A percentile compares a stretch with the other conserved stretches of the same genome.
Conservation (phyloP, 37 sponge, comb jelly and placozoan species). For the Bolinopsis microptera region DNA sequence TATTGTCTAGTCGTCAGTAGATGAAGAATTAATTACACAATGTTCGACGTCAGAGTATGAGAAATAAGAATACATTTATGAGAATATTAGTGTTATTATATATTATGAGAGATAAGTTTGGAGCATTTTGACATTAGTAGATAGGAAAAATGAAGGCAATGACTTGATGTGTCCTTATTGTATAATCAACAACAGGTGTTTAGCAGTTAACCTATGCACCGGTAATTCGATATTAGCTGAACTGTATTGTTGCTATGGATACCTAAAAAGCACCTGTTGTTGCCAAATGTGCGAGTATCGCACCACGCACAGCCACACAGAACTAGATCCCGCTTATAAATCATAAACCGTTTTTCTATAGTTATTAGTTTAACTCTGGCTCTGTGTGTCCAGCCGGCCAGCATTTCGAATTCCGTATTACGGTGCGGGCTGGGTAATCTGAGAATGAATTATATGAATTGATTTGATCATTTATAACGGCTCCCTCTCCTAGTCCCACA, state of each 20-base stretch:
- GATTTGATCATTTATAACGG: not conserved
- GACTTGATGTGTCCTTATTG: no score
- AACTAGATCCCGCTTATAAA: not conserved
- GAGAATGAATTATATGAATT: not conserved
- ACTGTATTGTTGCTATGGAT: not conserved
- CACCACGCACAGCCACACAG: not conserved
- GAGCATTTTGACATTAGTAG: no score
- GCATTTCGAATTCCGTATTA: no score
- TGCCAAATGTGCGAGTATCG: not conserved
- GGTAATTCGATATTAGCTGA: not conserved
- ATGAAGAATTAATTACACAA: no score
- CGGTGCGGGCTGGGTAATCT: not conserved
- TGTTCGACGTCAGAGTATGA: no score
- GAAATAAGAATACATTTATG: no score
- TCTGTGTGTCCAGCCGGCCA: no score
- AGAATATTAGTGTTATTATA: no score
- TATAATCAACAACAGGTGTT: not conserved
- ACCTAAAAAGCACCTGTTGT: not conserved
- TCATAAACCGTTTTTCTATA: not conserved
- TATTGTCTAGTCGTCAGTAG: no score
- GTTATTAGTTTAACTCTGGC: not conserved
- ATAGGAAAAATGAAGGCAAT: no score
- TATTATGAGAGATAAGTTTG: no score
- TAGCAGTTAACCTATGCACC: not conserved
- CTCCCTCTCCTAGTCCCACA: not conserved